phyloP scores from a whole-genome alignment of 1,140 invertebrate species.

The Marisa cornuarietis region DNA sequence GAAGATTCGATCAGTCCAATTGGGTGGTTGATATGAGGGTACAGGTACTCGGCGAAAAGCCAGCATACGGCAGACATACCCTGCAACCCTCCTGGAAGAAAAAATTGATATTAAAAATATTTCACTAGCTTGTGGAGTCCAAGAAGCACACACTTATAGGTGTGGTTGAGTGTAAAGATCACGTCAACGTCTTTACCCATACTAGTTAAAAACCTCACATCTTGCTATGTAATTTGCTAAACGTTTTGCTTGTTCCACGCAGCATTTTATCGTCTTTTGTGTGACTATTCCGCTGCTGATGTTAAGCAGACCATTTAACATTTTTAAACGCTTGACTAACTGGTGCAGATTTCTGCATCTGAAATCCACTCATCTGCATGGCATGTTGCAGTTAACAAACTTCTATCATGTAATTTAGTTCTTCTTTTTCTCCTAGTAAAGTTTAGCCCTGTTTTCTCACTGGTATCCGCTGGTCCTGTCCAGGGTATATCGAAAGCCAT shows the following conservation, averaged over 20 bases:
- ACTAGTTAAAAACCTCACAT: neutral
- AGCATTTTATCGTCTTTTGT: no score
- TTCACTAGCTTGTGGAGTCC: neutral
- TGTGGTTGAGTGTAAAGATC: neutral
- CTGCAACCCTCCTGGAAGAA: constrained; percentile 6
- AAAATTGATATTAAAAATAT: neutral
- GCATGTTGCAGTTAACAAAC: no score
- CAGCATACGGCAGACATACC: constrained; percentile 58
- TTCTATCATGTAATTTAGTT: no score
- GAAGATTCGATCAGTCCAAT: constrained; percentile 52
- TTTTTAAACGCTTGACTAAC: no score
- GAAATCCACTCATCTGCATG: no score
- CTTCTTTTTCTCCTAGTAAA: no score
- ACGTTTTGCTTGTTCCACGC: neutral
- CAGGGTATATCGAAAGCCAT: neutral
- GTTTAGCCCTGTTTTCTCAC: no score
- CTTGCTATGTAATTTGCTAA: neutral
- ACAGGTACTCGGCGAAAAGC: constrained; percentile 51
- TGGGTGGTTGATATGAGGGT: constrained; percentile 42
- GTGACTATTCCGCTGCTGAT: no score
- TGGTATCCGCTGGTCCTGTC: neutral
- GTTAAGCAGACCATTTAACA: no score
- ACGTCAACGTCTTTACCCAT: neutral
- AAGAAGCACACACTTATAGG: neutral
- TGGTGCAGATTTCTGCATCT: no score